A percentile compares a stretch with the other conserved stretches of the same genome.
Conservation (phyloP, 2,888 invertebrate species). For the Catocala fraxini region DNA sequence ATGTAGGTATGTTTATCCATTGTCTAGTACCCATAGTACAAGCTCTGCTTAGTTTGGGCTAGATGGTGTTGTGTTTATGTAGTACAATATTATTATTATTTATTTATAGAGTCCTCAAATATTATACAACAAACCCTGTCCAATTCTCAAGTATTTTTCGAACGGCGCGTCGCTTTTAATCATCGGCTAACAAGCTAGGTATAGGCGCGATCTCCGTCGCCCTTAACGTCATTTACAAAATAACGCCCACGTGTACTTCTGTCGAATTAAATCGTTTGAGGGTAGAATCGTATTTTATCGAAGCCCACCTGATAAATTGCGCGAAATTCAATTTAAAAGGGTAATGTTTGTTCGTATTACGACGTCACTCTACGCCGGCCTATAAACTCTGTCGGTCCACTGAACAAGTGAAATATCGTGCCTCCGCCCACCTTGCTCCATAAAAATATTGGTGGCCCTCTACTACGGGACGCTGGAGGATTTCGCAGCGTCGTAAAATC, state of each 20-base stretch:
- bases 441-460: constrained; percentile 67
- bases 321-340: constrained; percentile 85
- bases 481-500: constrained; percentile 28
- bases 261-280: constrained; percentile 72
- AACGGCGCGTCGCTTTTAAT: constrained; percentile 8
- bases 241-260: constrained; percentile 64
- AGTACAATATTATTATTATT: too few species aligned
- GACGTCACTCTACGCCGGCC: constrained; percentile 75
- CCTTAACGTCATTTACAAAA: constrained; percentile 65
- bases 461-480: constrained; percentile 8
- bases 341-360: constrained; percentile 85
- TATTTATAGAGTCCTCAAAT: neutral
- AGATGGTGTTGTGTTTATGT: too few species aligned
- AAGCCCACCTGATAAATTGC: constrained; percentile 78
- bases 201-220: constrained; percentile 25
- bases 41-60: too few species aligned
- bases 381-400: constrained; percentile 79
- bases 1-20: too few species aligned
- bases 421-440: constrained; percentile 65
- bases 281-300: constrained; percentile 74
- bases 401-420: constrained; percentile 81
- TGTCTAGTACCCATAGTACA: too few species aligned
- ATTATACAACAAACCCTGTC: constrained; percentile 3
- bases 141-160: constrained; percentile 6
- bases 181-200: constrained; percentile 15